A percentile compares a stretch with the other conserved stretches of the same genome.
Conservation (phyloP, 2,113 vertebrate genomes). For the Microtus pennsylvanicus region DNA sequence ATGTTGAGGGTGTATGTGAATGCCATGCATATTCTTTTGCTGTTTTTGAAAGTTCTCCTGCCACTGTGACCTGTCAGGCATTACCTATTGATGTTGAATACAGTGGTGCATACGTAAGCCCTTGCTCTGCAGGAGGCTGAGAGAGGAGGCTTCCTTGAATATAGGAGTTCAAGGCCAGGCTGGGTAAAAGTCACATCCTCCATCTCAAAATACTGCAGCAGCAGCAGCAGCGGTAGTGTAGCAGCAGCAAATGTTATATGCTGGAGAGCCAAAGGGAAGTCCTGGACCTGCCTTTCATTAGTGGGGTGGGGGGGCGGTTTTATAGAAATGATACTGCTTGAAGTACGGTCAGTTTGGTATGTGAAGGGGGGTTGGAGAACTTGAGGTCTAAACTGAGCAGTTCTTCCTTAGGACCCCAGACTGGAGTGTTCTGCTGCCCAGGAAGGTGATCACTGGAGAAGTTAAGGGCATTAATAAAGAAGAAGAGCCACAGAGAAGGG, state of each 20-base stretch:
- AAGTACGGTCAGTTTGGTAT: background rate
- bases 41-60: background rate
- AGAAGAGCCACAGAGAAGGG: background rate
- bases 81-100: background rate
- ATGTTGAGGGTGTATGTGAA: background rate
- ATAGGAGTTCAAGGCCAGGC: background rate
- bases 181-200: background rate
- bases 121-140: background rate
- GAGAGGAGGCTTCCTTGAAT: background rate
- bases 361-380: background rate
- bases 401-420: background rate
- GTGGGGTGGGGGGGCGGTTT: background rate
- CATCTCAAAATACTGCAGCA: background rate
- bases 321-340: background rate
- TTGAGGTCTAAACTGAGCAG: background rate
- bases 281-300: background rate
- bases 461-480: background rate
- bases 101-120: background rate
- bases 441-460: background rate
- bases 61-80: background rate
- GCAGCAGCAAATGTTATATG: background rate
- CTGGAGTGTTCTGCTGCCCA: background rate
- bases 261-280: constrained; percentile 7
- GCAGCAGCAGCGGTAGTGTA: too few relatives aligned
- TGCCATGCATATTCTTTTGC: background rate